A percentile compares a stretch with the other conserved stretches of the same genome.
Evolutionary conservation across 2,797 vertebrate genomes (phyloP).

Genomic region (Nasua narica): DNA sequence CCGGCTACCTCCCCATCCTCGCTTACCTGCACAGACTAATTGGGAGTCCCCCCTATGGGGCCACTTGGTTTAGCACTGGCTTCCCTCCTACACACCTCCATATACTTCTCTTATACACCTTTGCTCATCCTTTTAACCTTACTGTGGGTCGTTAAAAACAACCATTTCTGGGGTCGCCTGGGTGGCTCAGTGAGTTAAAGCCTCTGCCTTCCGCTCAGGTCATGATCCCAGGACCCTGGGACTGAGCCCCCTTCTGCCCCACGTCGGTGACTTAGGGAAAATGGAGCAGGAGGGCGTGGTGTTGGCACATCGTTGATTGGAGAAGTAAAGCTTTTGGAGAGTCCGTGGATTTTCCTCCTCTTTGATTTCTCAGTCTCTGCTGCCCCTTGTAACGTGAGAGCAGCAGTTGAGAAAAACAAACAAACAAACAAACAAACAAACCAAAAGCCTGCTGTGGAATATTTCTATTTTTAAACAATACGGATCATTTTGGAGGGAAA

Average conservation of each 20-base stretch:
- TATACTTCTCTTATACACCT: not conserved
- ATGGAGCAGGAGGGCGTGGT: not conserved
- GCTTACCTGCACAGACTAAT: not conserved
- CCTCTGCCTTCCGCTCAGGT: no score
- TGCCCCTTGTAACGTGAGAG: not conserved
- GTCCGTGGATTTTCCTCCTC: not conserved
- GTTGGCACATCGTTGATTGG: not conserved
- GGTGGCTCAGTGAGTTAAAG: no score
- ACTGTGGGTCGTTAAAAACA: not conserved
- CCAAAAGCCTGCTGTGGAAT: not conserved
- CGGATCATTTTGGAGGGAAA: not conserved
- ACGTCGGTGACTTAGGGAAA: not conserved
- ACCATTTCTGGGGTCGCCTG: no score
- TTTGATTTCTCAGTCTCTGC: not conserved
- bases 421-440: not conserved
- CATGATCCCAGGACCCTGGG: no score
- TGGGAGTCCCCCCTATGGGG: not conserved
- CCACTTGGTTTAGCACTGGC: not conserved
- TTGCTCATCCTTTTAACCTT: not conserved
- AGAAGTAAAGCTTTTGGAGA: not conserved
- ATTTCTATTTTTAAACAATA: constrained; percentile 11
- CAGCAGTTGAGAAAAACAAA: constrained; percentile 18
- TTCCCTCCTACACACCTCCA: not conserved
- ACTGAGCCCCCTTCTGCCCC: not conserved
- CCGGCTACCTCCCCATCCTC: not conserved